Evolutionary conservation across 2,113 vertebrate species (phyloP), one percentile per base, ranked within the genome.

Genomic region (Verasper variegatus): DNA sequence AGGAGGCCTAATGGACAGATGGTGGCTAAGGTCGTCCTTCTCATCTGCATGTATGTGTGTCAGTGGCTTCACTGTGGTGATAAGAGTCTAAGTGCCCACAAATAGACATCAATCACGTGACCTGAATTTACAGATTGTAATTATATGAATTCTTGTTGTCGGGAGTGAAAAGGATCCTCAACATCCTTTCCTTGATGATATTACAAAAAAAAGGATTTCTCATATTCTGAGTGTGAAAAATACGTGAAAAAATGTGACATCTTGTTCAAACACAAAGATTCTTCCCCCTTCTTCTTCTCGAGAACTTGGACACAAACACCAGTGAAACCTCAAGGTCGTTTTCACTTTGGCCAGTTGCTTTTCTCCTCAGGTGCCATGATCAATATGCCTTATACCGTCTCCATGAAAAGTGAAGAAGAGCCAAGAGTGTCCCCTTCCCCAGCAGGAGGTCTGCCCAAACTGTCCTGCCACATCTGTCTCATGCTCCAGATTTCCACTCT

Each of bases 1-100:
- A 58, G 55, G 63, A 60, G 59, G 68, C 35, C 60, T 64, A 27
- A 56, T 59, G 72, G 73, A 23, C 84, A 83, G 78, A 83, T 83
- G 83, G 78, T 67, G 23, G 69, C 58, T 78, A 85, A 81, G 78
- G 71, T 85, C 77, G 76, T 71, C n/a, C 5, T 17, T 12, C 31
- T 74, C 69, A 73, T 79, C 27, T 73, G 23, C 49, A 24, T 73
- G 52, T 69, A 68, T 77, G 45, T 78, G 59, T 78, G 60, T 81
- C 74, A 62, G 17, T 73, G 70, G 37, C 60, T 76, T 61, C 18
- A 49, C 59, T 71, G 8, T 18, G 49, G 31, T 5, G 5, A 67
- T 71, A 66, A 26, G 56, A 61, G 59, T 55, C 23, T 13, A n/a
- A 21, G 18, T 59, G 35, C 18, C 4, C 26, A 52, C 21, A 77